Base-by-base conservation (phyloP, 2,888 invertebrate species). In the Dichetophora obliterata region DNA sequence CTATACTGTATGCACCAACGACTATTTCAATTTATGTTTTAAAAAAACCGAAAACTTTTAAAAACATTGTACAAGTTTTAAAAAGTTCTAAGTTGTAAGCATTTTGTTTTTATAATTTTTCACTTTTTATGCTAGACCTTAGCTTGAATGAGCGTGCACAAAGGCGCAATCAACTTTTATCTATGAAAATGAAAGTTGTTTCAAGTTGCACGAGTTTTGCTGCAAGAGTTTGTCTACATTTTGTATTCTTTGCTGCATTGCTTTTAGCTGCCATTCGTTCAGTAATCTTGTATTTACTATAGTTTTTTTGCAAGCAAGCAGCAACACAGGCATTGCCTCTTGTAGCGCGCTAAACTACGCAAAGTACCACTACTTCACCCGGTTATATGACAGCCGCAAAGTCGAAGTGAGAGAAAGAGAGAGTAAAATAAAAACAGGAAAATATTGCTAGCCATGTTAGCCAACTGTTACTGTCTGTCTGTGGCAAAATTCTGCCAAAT, bases 111-210 rank as follows among this genome's bases (percentile, higher is more conserved):
- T n/a, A n/a, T n/a, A n/a, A 31, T 31, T 31, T 31, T 31, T 37
- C 14, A 43, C 43, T 43, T 43, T 43, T 11, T 14, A 11, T 43
- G 43, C 43, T 43, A 11, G 14, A 11, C 11, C 0, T 14, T 11
- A 43, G 43, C 43, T 8, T 14, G 43, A 11, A 4, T 43, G 43
- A 43, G 43, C 14, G 43, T 43, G 43, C 43, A 11, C 11, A 1
- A 24, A 63, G 16, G 59, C 24, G 19, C 34, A 71, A 57, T n/a
- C 71, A 27, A 37, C 37, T 57, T 71, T 14, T 22, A 24, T 50
- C n/a, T 79, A 77, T 83, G 84, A 84, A 84, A 84, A 83, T 82
- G 84, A 84, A 84, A 85, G 85, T 84, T 82, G 83, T 81, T 78
- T 71, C 59, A n/a, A n/a, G 43, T 16, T 37, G 72, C 72, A 72